phyloP scores from a whole-genome alignment of 2,797 vertebrate genomes.

The Sebastiscus tertius region DNA sequence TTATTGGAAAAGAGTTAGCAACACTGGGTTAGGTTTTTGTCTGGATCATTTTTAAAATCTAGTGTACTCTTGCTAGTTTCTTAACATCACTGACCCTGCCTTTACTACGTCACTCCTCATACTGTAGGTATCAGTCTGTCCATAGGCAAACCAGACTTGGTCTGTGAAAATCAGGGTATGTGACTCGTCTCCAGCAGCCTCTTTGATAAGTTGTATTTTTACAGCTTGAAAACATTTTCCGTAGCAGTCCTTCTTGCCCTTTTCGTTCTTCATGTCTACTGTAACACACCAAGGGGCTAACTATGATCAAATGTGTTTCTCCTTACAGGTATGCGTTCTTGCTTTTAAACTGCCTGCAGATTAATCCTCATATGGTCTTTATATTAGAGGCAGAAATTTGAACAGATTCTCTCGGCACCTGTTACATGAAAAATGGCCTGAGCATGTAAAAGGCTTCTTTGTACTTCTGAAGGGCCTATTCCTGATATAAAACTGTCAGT shows the following conservation, averaged over 20 bases:
- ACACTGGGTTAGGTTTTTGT: not conserved
- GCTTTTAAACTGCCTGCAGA: conserved; percentile 11
- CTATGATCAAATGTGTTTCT: conserved; percentile 43
- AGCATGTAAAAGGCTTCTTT: conserved; percentile 44
- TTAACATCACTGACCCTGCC: not conserved
- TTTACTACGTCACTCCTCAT: not conserved
- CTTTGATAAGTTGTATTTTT: conserved; percentile 29
- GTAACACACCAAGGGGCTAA: conserved; percentile 1
- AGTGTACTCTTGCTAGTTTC: not conserved
- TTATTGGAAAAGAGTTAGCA: too few relatives aligned
- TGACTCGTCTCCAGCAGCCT: conserved; percentile 8
- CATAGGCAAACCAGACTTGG: conserved; percentile 2
- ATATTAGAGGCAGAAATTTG: conserved; percentile 52
- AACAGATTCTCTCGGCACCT: conserved; percentile 73
- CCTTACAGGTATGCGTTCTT: conserved; percentile 14
- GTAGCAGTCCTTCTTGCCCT: not conserved
- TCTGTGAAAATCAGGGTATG: not conserved
- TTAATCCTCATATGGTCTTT: conserved; percentile 61
- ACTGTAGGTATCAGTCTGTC: not conserved
- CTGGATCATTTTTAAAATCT: not conserved
- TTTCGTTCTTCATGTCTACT: conserved; percentile 6
- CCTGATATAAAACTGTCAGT: conserved; percentile 71
- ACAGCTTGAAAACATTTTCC: conserved; percentile 35
- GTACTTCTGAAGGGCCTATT: conserved; percentile 46
- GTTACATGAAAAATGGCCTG: conserved; percentile 63